These are phyloP conservation scores for Erannis defoliaria DNA, from an alignment of 2,888 invertebrate species.

Conservation along the genomic window DNA sequence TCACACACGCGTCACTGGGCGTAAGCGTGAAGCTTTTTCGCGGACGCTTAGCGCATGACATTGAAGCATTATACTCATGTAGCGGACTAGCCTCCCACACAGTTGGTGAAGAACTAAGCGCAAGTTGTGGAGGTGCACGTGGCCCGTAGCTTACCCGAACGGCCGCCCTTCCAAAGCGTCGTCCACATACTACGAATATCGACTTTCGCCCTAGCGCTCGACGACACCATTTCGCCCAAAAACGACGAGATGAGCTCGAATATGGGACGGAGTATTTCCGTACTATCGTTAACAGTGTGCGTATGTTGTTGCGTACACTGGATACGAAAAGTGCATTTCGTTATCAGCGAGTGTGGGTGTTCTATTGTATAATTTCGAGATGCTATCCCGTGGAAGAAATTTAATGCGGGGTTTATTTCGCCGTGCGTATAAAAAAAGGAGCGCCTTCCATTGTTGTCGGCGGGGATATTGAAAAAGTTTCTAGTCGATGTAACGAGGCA, in stretches of 20 bases:
- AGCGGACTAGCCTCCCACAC: slow-evolving; percentile 85
- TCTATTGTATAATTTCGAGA: slow-evolving; percentile 54
- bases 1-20: slow-evolving; percentile 68
- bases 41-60: slow-evolving; percentile 78
- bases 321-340: slow-evolving; percentile 77
- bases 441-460: slow-evolving; percentile 69
- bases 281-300: slow-evolving; percentile 73
- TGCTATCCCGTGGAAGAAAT: slow-evolving; percentile 59
- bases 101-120: slow-evolving; percentile 85
- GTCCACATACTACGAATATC: slow-evolving; percentile 72
- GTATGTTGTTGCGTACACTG: slow-evolving; percentile 66
- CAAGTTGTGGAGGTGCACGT: slow-evolving; percentile 84
- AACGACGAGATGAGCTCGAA: slow-evolving; percentile 75
- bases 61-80: slow-evolving; percentile 79
- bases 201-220: slow-evolving; percentile 73
- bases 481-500: slow-evolving; percentile 59
- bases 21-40: slow-evolving; percentile 73
- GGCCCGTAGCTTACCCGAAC: slow-evolving; percentile 82
- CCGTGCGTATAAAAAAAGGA: slow-evolving; percentile 62
- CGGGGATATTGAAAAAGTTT: slow-evolving; percentile 79
- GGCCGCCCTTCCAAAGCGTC: slow-evolving; percentile 82
- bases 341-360: slow-evolving; percentile 50
- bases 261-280: slow-evolving; percentile 84
- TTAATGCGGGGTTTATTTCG: slow-evolving; percentile 69
- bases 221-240: slow-evolving; percentile 74